These are phyloP conservation scores for Caenorhabditis imperialis DNA, from an alignment of 2,888 invertebrate genomes.

Conservation along the genomic window DNA sequence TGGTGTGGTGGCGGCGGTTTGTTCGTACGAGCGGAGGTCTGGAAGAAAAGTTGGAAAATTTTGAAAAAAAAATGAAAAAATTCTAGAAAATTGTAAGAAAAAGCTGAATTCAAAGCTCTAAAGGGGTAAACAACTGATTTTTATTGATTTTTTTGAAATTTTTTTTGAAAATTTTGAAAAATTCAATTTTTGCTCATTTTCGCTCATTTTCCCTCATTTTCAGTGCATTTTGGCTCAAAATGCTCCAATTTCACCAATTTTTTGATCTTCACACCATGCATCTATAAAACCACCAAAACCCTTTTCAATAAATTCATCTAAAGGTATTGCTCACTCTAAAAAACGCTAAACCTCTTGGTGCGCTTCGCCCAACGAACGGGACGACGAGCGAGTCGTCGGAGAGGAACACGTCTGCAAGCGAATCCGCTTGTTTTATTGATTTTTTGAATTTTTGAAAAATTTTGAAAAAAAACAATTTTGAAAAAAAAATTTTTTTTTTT, in stretches of 20 bases:
- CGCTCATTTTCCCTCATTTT: conserved; percentile 6
- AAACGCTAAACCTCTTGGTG: conserved; percentile 18
- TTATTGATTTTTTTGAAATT: background rate
- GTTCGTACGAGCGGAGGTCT: conserved; percentile 24
- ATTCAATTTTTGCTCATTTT: too few relatives aligned
- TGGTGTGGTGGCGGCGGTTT: conserved; percentile 23
- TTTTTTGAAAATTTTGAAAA: conserved; percentile 3
- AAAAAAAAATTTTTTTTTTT: too few relatives aligned
- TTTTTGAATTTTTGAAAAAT: conserved; percentile 2
- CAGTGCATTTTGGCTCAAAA: too few relatives aligned
- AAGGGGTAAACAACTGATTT: background rate
- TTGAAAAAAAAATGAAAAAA: background rate
- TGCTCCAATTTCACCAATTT: too few relatives aligned
- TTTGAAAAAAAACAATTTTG: background rate
- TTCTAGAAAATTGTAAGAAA: background rate
- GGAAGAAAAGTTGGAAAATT: background rate
- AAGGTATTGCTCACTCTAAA: background rate
- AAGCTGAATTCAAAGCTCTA: background rate
- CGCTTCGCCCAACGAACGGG: conserved; percentile 26
- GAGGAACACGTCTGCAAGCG: conserved; percentile 39
- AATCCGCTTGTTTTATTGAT: too few relatives aligned
- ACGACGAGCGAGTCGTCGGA: conserved; percentile 53
- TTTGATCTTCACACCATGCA: conserved; percentile 6
- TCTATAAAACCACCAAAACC: conserved; percentile 1
- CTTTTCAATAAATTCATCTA: too few relatives aligned